These are phyloP conservation scores for Acanthosepion pharaonis DNA, from an alignment of 2,888 invertebrate species.

Conservation along the genomic window DNA sequence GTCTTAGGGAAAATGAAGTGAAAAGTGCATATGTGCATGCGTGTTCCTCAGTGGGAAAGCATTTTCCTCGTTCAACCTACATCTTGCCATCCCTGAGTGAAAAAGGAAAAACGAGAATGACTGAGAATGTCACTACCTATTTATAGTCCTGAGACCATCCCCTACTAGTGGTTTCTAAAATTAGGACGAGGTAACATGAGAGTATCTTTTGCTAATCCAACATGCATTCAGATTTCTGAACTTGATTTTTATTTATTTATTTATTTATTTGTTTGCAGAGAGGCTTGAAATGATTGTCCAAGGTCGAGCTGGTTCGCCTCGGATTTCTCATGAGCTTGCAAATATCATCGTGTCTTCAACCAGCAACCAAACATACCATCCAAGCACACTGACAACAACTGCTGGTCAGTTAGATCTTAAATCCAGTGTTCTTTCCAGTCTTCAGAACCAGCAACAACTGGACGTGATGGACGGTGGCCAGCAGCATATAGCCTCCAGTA, in stretches of 20 bases:
- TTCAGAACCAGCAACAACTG: constrained; percentile 47
- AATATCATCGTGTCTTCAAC: neutral
- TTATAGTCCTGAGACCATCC: too few species aligned
- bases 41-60: too few species aligned
- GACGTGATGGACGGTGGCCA: constrained; percentile 49
- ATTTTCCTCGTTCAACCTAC: too few species aligned
- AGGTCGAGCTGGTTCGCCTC: constrained; percentile 62
- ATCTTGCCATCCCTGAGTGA: too few species aligned
- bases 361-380: neutral
- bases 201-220: too few species aligned
- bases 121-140: too few species aligned
- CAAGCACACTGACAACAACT: neutral
- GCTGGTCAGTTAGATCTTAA: neutral
- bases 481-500: neutral
- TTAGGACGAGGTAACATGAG: too few species aligned
- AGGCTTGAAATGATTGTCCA: constrained; percentile 70
- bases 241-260: neutral
- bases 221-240: too few species aligned
- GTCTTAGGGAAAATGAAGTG: too few species aligned
- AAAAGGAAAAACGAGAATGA: too few species aligned
- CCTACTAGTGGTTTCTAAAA: too few species aligned
- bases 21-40: too few species aligned
- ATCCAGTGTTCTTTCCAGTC: neutral
- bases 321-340: neutral
- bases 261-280: constrained; percentile 58